These are phyloP conservation scores for Caenorhabditis japonica DNA, from an alignment of 2,888 invertebrate species.

Conservation along the genomic window DNA sequence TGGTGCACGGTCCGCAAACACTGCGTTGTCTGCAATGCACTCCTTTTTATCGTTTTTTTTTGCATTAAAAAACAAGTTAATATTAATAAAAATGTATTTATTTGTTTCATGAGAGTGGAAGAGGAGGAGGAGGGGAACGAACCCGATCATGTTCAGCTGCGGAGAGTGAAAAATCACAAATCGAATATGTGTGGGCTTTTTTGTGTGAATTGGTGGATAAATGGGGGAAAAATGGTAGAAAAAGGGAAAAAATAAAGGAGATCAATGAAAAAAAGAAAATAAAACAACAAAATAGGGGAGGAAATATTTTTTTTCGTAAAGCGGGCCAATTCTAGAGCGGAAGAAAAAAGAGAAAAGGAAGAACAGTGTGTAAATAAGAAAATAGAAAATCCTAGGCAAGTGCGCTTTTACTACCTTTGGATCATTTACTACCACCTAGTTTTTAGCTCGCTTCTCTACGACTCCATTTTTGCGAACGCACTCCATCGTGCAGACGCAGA, in stretches of 20 bases:
- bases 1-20: too few relatives aligned
- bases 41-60: too few relatives aligned
- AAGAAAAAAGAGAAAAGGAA: slow-evolving; percentile 2
- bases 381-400: too few relatives aligned
- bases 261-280: slow-evolving; percentile 23
- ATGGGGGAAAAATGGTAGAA: slow-evolving; percentile 25
- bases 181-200: slow-evolving; percentile 28
- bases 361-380: too few relatives aligned
- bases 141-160: slow-evolving; percentile 39
- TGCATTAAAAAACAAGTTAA: too few relatives aligned
- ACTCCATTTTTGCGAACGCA: too few relatives aligned
- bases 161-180: slow-evolving; percentile 28
- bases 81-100: neutral
- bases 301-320: slow-evolving; percentile 14
- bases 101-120: slow-evolving; percentile 11
- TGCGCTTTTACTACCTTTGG: too few relatives aligned
- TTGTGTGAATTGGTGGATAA: neutral
- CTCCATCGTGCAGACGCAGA: too few relatives aligned
- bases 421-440: too few relatives aligned
- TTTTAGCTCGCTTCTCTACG: too few relatives aligned
- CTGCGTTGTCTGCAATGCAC: too few relatives aligned
- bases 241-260: slow-evolving; percentile 12
- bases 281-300: slow-evolving; percentile 9
- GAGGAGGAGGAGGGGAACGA: slow-evolving; percentile 17
- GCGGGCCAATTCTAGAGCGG: slow-evolving; percentile 35